Conservation (phyloP, 2,888 invertebrate species). For the Monoplex corrugatus region DNA sequence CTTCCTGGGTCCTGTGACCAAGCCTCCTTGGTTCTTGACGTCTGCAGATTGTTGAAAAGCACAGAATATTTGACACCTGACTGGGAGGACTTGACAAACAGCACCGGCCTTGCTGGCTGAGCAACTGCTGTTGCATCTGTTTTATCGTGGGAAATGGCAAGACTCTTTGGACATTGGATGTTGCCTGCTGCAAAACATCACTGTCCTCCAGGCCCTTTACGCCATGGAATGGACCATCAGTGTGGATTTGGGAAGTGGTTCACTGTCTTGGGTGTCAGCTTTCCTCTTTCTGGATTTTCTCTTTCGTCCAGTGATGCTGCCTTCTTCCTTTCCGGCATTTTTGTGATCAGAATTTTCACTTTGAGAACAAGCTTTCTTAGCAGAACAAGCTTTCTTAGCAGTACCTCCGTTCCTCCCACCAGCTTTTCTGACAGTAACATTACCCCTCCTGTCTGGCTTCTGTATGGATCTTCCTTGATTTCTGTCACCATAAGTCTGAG, state of each 20-base stretch:
- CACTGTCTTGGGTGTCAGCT: not conserved
- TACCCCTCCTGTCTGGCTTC: too few species aligned
- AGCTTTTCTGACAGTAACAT: too few species aligned
- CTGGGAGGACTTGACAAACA: not conserved
- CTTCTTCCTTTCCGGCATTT: not conserved
- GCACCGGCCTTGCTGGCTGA: not conserved
- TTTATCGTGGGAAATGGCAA: too few species aligned
- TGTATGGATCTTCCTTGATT: too few species aligned
- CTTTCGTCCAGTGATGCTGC: not conserved
- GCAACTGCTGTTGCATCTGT: not conserved
- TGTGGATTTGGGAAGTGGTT: not conserved
- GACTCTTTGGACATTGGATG: too few species aligned
- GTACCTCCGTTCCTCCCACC: too few species aligned
- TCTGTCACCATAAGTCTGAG: too few species aligned
- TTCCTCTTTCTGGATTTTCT: not conserved
- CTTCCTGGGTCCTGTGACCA: not conserved
- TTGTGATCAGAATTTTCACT: too few species aligned
- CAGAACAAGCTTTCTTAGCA: too few species aligned
- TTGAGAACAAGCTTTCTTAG: too few species aligned
- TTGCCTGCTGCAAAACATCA: not conserved
- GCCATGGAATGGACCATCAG: too few species aligned
- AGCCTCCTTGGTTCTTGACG: not conserved
- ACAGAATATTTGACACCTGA: not conserved
- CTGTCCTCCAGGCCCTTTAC: not conserved
- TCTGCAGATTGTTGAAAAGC: not conserved